Conservation (phyloP, 2,888 invertebrate genomes). For the Leucozona laternaria region DNA sequence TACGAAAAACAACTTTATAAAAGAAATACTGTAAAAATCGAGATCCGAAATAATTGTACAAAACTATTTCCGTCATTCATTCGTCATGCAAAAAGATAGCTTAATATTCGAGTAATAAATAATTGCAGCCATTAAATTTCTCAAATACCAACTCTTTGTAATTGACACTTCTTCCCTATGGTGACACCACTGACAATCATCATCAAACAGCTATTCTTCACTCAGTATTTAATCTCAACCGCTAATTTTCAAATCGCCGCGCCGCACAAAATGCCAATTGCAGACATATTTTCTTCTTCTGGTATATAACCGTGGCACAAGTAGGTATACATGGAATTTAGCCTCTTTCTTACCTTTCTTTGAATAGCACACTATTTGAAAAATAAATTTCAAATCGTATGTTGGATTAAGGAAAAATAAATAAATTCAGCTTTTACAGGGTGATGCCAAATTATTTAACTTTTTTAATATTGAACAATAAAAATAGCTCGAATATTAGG, state of each 20-base stretch:
- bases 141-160: neutral
- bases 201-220: neutral
- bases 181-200: neutral
- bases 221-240: neutral
- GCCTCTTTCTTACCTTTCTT: neutral
- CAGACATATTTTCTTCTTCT: neutral
- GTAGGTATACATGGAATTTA: neutral
- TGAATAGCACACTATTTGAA: neutral
- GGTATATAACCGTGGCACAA: neutral
- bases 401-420: neutral
- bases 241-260: neutral
- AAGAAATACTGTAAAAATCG: no score
- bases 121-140: neutral
- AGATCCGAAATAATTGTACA: neutral
- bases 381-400: neutral
- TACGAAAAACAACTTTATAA: no score
- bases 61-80: neutral
- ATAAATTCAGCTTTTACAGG: neutral
- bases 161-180: constrained; percentile 3
- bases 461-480: no score
- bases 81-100: neutral
- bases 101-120: neutral
- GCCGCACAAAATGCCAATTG: neutral
- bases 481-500: no score
- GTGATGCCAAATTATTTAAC: neutral